Percentiles rank a stretch among this genome's conserved stretches.
phyloP scores from a whole-genome alignment of 2,888 invertebrate species.

The Mylabris sibirica region DNA sequence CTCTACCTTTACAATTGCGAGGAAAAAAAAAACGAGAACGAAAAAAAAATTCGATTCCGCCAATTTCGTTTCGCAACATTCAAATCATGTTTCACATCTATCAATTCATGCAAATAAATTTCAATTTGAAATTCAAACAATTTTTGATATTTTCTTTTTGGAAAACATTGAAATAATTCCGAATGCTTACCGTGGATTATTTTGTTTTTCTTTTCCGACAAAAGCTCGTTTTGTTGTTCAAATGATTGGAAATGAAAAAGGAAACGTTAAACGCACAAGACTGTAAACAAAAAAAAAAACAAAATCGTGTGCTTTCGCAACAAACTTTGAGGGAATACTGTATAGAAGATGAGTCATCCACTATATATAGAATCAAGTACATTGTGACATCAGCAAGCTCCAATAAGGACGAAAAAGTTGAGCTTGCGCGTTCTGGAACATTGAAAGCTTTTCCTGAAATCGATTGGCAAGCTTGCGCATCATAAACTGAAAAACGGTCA shows the following conservation, averaged over 20 bases:
- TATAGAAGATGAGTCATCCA: constrained; percentile 58
- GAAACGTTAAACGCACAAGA: constrained; percentile 39
- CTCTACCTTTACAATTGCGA: neutral
- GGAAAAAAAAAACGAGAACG: neutral
- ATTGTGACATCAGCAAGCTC: constrained; percentile 53
- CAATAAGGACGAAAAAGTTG: constrained; percentile 49
- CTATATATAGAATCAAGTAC: constrained; percentile 57
- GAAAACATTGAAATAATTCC: neutral
- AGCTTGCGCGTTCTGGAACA: constrained; percentile 50
- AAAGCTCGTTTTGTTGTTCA: neutral
- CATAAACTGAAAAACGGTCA: constrained; percentile 26
- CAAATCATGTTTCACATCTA: constrained; percentile 7
- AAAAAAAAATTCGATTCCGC: neutral
- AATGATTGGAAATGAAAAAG: constrained; percentile 16
- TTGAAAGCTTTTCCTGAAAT: constrained; percentile 47
- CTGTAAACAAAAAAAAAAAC: constrained; percentile 45
- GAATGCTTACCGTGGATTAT: constrained; percentile 21
- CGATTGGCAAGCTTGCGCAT: constrained; percentile 47
- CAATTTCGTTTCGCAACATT: neutral
- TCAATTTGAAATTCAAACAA: neutral
- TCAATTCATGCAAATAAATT: neutral
- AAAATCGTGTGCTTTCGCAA: constrained; percentile 49
- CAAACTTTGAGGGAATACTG: constrained; percentile 56
- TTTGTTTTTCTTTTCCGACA: neutral
- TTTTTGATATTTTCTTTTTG: neutral